Base-by-base conservation (phyloP, 2,888 invertebrate species). In the Leptinotarsa rubiginosa region DNA sequence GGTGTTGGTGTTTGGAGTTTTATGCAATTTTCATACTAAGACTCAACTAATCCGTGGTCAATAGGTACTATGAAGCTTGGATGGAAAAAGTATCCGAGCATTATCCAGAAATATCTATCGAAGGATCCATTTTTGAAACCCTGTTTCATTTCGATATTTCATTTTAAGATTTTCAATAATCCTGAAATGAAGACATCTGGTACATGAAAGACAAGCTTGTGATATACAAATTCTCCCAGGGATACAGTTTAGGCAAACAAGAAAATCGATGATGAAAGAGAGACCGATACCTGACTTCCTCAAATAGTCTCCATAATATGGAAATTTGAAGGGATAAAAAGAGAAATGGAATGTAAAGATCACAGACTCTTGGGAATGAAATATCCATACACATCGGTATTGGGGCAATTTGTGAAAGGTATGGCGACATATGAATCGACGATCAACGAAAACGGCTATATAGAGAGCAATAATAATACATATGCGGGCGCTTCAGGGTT, bases 261-360 rank as follows among this genome's bases (percentile, higher is more conserved):
- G 16, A 41, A 62, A 31, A 62, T 41, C 62, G 62, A 31, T 62
- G 5, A 7, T 31, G 20, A 7, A 62, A 62, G 16, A 31, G 62
- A 31, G 31, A 25, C n/a, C 12, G 4, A 62, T 56, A 56, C 31
- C 62, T 31, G 31, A 25, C 25, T 31, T 16, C 31, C n/a, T 16
- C 31, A 31, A 41, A 62, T 62, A 25, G 62, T 31, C 31, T 31
- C 31, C 62, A 62, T 31, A 62, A 41, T 25, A 62, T 62, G 62
- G n/a, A 62, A 41, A 62, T 62, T 62, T 41, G 31, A 12, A 25
- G 41, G 15, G 41, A 62, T 62, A 41, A n/a, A 62, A 62, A 31
- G 62, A 41, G 31, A 18, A 62, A 12, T 62, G 62, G 10, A 62
- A 41, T 25, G 62, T 31, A 62, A 56, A 25, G n/a, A 41, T 41